Conservation (phyloP, 2,888 invertebrate genomes). For the Caenorhabditis japonica region DNA sequence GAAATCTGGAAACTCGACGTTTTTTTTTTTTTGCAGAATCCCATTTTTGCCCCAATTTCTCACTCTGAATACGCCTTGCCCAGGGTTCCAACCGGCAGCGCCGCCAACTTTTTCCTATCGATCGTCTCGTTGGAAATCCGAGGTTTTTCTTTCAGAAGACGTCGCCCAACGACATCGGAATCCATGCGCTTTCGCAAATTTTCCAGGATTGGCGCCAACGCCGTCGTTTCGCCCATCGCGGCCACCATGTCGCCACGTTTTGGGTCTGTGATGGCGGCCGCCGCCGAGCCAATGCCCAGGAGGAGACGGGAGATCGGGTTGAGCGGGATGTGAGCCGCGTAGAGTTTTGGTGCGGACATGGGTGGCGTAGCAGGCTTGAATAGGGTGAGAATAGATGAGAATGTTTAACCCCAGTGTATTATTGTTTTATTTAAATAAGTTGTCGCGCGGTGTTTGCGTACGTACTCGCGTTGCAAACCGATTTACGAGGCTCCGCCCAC, state of each 20-base stretch:
- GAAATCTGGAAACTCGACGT: slow-evolving; percentile 54
- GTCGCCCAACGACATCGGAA: slow-evolving; percentile 84
- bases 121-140: slow-evolving; percentile 89
- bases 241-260: slow-evolving; percentile 86
- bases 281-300: slow-evolving; percentile 60
- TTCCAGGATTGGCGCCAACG: slow-evolving; percentile 81
- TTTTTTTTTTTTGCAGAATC: neutral
- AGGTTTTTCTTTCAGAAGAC: slow-evolving; percentile 85
- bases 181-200: slow-evolving; percentile 83
- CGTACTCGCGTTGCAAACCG: too few species aligned
- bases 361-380: too few species aligned
- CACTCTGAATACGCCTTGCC: slow-evolving; percentile 87
- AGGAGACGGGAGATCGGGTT: slow-evolving; percentile 52
- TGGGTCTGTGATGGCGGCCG: slow-evolving; percentile 60
- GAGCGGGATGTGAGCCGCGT: slow-evolving; percentile 66
- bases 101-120: slow-evolving; percentile 83
- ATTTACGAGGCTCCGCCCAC: too few species aligned
- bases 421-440: too few species aligned
- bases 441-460: too few species aligned
- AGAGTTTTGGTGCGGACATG: slow-evolving; percentile 42
- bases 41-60: neutral
- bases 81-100: slow-evolving; percentile 86
- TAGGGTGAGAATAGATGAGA: too few species aligned
- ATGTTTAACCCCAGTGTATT: too few species aligned
- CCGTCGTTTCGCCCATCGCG: slow-evolving; percentile 92